Evolutionary conservation across 2,888 invertebrate genomes (phyloP).

Genomic region (Pristionchus exspectatus): DNA sequence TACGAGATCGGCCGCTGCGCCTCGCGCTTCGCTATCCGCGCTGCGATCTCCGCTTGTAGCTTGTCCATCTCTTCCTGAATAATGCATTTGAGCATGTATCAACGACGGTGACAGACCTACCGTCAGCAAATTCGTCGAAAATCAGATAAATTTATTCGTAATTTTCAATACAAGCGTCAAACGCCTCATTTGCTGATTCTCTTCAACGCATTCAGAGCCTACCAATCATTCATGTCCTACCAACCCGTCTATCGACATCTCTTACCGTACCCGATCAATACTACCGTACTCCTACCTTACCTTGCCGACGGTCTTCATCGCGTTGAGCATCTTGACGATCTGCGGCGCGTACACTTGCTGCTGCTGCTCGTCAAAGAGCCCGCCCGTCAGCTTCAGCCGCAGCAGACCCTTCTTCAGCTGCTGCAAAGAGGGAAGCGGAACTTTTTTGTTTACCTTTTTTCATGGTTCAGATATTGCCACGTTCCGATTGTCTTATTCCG

Average conservation of each 20-base stretch:
- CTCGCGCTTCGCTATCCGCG: constrained; percentile 52
- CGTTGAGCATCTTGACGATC: constrained; percentile 92
- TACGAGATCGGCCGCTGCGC: constrained; percentile 1
- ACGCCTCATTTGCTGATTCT: no score
- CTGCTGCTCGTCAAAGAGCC: constrained; percentile 89
- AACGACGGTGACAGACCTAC: no score
- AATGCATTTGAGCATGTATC: neutral
- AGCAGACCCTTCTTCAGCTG: constrained; percentile 92
- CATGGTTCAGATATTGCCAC: no score
- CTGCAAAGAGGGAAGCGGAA: constrained; percentile 81
- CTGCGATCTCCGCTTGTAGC: constrained; percentile 53
- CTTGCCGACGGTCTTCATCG: constrained; percentile 91
- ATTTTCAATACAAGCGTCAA: no score
- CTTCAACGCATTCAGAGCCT: no score
- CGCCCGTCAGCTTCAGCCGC: constrained; percentile 91
- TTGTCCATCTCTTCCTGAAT: constrained; percentile 79
- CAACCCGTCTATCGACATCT: neutral
- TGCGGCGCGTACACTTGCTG: neutral
- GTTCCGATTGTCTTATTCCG: no score
- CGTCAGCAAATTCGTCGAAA: neutral
- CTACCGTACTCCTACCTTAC: neutral
- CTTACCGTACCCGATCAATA: neutral
- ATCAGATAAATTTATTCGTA: neutral
- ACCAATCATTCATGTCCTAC: no score
- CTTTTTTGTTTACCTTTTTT: neutral